These are phyloP conservation scores for Mythimna pallens DNA, from an alignment of 2,888 invertebrate species.

Conservation along the genomic window DNA sequence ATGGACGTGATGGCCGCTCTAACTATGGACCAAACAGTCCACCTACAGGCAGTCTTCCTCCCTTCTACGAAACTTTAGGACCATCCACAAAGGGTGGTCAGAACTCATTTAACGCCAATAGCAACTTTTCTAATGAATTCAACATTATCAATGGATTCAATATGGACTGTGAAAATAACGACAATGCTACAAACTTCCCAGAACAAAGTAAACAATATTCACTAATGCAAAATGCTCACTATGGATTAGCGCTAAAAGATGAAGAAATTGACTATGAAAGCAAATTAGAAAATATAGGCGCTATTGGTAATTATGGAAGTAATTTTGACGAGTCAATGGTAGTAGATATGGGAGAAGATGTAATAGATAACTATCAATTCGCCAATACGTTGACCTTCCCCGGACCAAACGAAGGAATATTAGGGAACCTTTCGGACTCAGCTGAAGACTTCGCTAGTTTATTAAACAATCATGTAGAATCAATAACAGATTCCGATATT, in stretches of 20 bases:
- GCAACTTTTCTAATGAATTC: slow-evolving; percentile 92
- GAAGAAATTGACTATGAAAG: slow-evolving; percentile 95
- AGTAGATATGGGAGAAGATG: slow-evolving; percentile 94
- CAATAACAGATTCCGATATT: slow-evolving; percentile 92
- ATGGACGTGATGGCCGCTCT: slow-evolving; percentile 95
- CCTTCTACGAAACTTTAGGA: slow-evolving; percentile 95
- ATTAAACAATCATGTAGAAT: slow-evolving; percentile 93
- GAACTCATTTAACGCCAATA: slow-evolving; percentile 93
- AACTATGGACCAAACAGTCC: slow-evolving; percentile 97
- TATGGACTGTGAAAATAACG: slow-evolving; percentile 95
- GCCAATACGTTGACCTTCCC: slow-evolving; percentile 95
- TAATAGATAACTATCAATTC: slow-evolving; percentile 95
- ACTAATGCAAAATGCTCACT: slow-evolving; percentile 95
- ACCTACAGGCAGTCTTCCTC: slow-evolving; percentile 96
- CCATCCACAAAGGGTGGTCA: slow-evolving; percentile 93
- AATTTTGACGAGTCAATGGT: slow-evolving; percentile 95
- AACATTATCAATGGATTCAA: slow-evolving; percentile 93
- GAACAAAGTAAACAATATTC: slow-evolving; percentile 94
- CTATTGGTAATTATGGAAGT: slow-evolving; percentile 90
- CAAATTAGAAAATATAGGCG: slow-evolving; percentile 93
- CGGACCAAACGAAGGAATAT: slow-evolving; percentile 94
- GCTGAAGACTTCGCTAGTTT: slow-evolving; percentile 95
- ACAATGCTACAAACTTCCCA: slow-evolving; percentile 87
- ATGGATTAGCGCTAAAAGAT: slow-evolving; percentile 95
- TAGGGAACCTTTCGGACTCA: slow-evolving; percentile 95